These are phyloP conservation scores for Natator depressus DNA, from an alignment of 2,113 vertebrate genomes.

Conservation along the genomic window DNA sequence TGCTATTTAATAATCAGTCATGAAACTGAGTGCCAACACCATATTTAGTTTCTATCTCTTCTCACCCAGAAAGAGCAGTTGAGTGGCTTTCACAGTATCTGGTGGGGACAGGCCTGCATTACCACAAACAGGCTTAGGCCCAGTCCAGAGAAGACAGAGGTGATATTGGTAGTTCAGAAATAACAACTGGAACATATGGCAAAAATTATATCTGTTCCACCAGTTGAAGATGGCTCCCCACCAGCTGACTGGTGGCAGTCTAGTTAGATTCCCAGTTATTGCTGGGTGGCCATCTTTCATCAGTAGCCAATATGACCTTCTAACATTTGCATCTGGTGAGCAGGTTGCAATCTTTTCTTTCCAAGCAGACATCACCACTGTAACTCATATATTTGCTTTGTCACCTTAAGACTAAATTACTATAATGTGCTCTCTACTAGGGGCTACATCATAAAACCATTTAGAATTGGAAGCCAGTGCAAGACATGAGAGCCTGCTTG, in stretches of 20 bases:
- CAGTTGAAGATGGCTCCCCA: neutral
- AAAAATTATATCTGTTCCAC: neutral
- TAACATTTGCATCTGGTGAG: neutral
- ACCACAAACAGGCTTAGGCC: neutral
- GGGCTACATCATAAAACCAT: neutral
- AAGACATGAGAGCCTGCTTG: neutral
- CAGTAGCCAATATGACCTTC: neutral
- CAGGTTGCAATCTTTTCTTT: neutral
- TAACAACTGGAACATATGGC: neutral
- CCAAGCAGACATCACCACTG: neutral
- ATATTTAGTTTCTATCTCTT: no score
- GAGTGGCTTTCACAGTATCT: no score
- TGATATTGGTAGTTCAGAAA: neutral
- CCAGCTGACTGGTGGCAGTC: neutral
- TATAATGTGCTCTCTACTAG: neutral
- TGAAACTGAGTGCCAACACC: no score
- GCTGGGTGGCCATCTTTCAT: neutral
- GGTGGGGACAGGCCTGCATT: no score
- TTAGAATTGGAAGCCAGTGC: neutral
- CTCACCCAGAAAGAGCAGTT: no score
- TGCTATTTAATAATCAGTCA: no score
- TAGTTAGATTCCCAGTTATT: neutral
- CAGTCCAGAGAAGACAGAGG: neutral
- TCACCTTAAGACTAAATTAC: neutral
- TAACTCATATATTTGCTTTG: neutral